phyloP scores from a whole-genome alignment of 2,888 invertebrate species.

The Trichacis sp. region DNA sequence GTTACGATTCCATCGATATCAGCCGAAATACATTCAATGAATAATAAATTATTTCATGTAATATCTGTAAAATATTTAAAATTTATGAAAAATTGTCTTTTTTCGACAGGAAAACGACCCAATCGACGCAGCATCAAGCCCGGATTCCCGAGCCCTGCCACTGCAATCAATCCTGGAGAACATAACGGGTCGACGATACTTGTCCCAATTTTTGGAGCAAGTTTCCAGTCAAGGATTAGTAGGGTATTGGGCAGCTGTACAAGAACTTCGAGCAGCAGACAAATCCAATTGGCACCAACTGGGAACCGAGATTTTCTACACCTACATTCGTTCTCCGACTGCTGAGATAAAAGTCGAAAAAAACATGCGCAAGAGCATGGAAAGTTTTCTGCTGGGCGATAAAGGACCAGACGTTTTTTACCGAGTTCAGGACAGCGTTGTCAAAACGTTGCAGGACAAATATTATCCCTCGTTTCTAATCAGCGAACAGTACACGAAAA shows the following conservation, averaged over 20 bases:
- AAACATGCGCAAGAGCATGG: slow-evolving; percentile 85
- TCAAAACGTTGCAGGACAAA: slow-evolving; percentile 85
- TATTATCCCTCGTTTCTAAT: slow-evolving; percentile 90
- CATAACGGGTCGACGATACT: slow-evolving; percentile 79
- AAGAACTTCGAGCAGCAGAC: slow-evolving; percentile 83
- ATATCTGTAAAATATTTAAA: too few relatives aligned
- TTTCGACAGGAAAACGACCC: slow-evolving; percentile 53
- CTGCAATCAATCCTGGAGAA: slow-evolving; percentile 82
- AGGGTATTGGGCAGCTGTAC: slow-evolving; percentile 88
- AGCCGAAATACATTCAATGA: too few relatives aligned
- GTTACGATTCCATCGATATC: too few relatives aligned
- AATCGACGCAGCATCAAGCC: slow-evolving; percentile 50
- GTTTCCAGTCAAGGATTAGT: slow-evolving; percentile 87
- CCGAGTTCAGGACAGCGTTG: slow-evolving; percentile 85
- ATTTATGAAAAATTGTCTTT: slow-evolving; percentile 8
- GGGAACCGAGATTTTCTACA: slow-evolving; percentile 92
- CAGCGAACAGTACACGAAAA: slow-evolving; percentile 85
- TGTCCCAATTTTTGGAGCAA: slow-evolving; percentile 85
- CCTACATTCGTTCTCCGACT: slow-evolving; percentile 84
- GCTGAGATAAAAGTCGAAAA: slow-evolving; percentile 87
- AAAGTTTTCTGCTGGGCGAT: slow-evolving; percentile 87
- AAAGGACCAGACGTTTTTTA: slow-evolving; percentile 90
- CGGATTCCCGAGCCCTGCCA: slow-evolving; percentile 71
- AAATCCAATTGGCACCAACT: slow-evolving; percentile 85
- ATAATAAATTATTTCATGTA: too few relatives aligned